phyloP scores from a whole-genome alignment of 2,113 vertebrate species.

The Octodon degus region DNA sequence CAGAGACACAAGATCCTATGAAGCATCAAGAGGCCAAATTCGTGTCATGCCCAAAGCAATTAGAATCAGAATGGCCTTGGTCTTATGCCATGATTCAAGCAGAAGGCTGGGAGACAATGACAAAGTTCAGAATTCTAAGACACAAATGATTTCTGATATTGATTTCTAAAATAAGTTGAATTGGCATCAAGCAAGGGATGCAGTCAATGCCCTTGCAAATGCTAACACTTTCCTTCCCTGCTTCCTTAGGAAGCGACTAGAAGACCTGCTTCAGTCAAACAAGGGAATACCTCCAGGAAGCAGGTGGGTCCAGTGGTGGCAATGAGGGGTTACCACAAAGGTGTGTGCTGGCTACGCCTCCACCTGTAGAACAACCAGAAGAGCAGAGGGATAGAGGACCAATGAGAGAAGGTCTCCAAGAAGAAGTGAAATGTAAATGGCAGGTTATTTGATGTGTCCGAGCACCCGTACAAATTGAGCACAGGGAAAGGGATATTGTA shows the following conservation, averaged over 20 bases:
- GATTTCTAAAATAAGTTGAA: conserved; percentile 38
- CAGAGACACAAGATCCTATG: not conserved
- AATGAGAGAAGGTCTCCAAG: not conserved
- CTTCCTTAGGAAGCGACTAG: not conserved
- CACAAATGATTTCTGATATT: not conserved
- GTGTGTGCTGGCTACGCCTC: not conserved
- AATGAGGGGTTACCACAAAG: not conserved
- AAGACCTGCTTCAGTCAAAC: not conserved
- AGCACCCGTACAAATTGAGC: not conserved
- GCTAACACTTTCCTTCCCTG: not conserved
- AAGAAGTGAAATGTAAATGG: not conserved
- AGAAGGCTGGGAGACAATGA: not conserved
- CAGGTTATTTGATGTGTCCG: not conserved
- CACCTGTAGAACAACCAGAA: not conserved
- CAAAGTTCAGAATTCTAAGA: not conserved
- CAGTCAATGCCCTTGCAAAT: not conserved
- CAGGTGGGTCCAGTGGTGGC: not conserved
- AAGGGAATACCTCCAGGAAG: not conserved
- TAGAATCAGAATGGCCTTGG: too few relatives aligned
- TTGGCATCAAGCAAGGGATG: not conserved
- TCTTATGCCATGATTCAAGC: not conserved
- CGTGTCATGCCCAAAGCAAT: not conserved
- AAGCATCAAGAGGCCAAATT: not conserved
- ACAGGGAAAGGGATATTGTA: not conserved
- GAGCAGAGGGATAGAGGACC: not conserved